Conservation (phyloP, 2,113 vertebrate genomes). For the Marmota flaviventris region DNA sequence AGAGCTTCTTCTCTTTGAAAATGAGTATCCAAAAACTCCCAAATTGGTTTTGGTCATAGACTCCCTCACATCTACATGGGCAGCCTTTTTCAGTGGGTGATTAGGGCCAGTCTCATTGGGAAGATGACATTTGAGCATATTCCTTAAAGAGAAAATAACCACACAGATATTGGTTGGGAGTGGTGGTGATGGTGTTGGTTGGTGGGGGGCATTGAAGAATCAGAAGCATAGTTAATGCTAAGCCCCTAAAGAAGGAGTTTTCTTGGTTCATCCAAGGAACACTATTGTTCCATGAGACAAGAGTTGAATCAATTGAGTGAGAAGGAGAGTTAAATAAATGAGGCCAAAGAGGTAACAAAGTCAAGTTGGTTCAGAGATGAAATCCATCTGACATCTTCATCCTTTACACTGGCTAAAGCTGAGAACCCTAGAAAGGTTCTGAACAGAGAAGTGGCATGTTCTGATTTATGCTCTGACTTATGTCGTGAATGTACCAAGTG, state of each 20-base stretch:
- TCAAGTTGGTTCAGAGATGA: not conserved
- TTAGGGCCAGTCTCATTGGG: not conserved
- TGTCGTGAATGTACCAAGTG: no score
- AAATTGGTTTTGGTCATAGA: not conserved
- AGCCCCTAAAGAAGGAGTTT: not conserved
- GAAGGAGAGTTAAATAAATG: not conserved
- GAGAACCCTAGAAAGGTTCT: not conserved
- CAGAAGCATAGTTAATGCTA: not conserved
- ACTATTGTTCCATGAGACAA: not conserved
- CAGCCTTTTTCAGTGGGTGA: no score
- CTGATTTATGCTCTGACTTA: not conserved
- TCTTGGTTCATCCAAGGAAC: not conserved
- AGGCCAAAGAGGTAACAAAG: not conserved
- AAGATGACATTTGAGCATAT: not conserved
- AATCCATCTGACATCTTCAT: not conserved
- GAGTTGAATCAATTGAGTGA: not conserved
- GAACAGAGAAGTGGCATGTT: not conserved
- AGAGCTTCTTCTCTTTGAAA: not conserved
- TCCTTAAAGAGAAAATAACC: not conserved
- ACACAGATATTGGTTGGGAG: not conserved
- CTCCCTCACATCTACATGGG: accelerated
- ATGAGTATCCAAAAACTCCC: not conserved
- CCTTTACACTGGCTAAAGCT: not conserved
- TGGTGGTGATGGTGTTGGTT: no score
- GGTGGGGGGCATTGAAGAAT: no score